A percentile compares a stretch with the other conserved stretches of the same genome.
Conservation (phyloP, 2,888 invertebrate genomes). For the Chorisops tibialis region DNA sequence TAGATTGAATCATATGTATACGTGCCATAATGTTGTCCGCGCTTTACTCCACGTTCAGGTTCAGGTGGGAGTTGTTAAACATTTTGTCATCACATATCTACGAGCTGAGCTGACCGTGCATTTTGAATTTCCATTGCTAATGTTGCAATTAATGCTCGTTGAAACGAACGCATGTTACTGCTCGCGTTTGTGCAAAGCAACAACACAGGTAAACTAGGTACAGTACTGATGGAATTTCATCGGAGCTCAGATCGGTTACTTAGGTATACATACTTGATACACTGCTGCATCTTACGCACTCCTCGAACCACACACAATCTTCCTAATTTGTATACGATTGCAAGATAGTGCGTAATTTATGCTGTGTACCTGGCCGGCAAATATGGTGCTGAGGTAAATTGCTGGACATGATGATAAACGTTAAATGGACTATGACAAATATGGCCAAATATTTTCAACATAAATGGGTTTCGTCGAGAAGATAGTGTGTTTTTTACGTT, state of each 20-base stretch:
- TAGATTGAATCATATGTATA: constrained; percentile 10
- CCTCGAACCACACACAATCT: constrained; percentile 7
- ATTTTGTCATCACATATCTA: constrained; percentile 20
- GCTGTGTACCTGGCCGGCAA: constrained; percentile 4
- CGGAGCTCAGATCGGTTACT: background rate
- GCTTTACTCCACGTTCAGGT: background rate
- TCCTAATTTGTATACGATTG: constrained; percentile 24
- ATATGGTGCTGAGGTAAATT: constrained; percentile 14
- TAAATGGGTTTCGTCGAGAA: constrained; percentile 8
- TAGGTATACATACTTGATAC: too few species aligned
- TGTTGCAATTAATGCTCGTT: constrained; percentile 23
- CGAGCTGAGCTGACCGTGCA: background rate
- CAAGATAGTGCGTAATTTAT: constrained; percentile 18
- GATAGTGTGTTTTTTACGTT: constrained; percentile 3
- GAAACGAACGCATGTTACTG: constrained; percentile 2
- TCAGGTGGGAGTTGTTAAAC: constrained; percentile 25
- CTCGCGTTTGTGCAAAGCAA: background rate
- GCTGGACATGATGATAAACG: background rate
- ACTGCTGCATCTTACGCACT: background rate
- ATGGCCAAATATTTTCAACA: constrained; percentile 5
- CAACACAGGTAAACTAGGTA: too few species aligned
- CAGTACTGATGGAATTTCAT: background rate
- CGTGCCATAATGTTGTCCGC: background rate
- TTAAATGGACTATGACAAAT: background rate
- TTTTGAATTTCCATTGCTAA: constrained; percentile 13